These are phyloP conservation scores for Argentina silus DNA, from an alignment of 2,797 vertebrate genomes.

Conservation along the genomic window DNA sequence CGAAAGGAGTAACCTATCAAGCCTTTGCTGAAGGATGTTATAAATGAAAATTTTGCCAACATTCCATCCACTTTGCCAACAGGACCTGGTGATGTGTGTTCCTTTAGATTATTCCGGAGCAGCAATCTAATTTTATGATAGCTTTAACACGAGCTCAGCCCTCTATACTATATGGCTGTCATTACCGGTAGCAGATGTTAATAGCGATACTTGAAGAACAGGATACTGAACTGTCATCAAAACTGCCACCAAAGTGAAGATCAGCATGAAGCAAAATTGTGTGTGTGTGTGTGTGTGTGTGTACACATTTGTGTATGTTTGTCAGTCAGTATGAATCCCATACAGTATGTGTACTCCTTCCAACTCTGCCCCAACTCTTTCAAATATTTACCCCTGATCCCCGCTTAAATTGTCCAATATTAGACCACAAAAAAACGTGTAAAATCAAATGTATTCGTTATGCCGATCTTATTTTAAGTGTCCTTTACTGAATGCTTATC, in stretches of 20 bases:
- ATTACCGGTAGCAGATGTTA: background rate
- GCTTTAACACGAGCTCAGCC: conserved; percentile 22
- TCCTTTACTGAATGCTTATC: background rate
- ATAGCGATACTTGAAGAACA: background rate
- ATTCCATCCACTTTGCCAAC: conserved; percentile 96
- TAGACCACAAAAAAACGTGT: background rate
- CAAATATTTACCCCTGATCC: background rate
- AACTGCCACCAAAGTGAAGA: conserved; percentile 11
- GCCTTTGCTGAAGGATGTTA: conserved; percentile 99
- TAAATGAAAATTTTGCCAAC: conserved; percentile 99
- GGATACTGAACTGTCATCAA: background rate
- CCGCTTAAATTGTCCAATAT: background rate
- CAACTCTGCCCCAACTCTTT: background rate
- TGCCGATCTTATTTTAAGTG: background rate
- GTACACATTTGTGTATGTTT: conserved; percentile 11
- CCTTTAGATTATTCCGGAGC: conserved; percentile 52
- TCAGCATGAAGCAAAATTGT: conserved; percentile 31
- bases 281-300: conserved; percentile 30
- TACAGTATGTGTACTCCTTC: background rate
- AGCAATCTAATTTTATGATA: conserved; percentile 18
- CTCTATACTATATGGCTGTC: conserved; percentile 36
- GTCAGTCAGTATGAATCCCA: no score
- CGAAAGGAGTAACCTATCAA: conserved; percentile 99
- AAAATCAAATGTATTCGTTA: background rate
- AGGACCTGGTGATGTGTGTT: conserved; percentile 95